Conservation (phyloP, 2,113 vertebrate species). For the Plecotus auritus region DNA sequence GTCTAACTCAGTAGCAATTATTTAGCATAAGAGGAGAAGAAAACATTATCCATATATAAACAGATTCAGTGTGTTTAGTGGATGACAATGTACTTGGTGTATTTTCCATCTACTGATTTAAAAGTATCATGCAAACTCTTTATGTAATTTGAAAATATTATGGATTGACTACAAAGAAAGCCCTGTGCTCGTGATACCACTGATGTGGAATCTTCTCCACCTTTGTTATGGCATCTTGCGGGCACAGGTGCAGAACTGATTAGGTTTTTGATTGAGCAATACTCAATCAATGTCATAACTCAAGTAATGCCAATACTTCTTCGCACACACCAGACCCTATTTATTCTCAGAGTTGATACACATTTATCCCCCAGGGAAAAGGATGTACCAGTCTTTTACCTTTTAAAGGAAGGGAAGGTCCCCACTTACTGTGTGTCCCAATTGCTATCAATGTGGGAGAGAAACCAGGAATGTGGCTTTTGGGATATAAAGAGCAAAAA, state of each 20-base stretch:
- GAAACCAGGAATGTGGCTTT: background rate
- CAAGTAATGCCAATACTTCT: background rate
- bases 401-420: background rate
- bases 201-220: background rate
- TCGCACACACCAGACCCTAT: background rate
- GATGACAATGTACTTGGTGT: background rate
- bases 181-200: background rate
- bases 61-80: rapidly evolving
- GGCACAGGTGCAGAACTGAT: background rate
- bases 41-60: background rate
- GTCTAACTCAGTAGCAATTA: background rate
- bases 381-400: background rate
- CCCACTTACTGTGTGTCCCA: background rate
- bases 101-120: background rate
- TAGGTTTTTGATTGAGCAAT: background rate
- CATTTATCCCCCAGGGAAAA: background rate
- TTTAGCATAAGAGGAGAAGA: background rate
- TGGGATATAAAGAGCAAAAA: background rate
- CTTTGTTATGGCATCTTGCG: background rate
- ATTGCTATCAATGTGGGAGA: background rate
- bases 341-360: background rate
- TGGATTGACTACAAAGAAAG: background rate
- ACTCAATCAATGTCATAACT: too few species aligned
- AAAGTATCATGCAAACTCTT: background rate
- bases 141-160: background rate